Evolutionary conservation across 2,888 invertebrate species (phyloP).

Genomic region (Trypoxylon attenuatum): DNA sequence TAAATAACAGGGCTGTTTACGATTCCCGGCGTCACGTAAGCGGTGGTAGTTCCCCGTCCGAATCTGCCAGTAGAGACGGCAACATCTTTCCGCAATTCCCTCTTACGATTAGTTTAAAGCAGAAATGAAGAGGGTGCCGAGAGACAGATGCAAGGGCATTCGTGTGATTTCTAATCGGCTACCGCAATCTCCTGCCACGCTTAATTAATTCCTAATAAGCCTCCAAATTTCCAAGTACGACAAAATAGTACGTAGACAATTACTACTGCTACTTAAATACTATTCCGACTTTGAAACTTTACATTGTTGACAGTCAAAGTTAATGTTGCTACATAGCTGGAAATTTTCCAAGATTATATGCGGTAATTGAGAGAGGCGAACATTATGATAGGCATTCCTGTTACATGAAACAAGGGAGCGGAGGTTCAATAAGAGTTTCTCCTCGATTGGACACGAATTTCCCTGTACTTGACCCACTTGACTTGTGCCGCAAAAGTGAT

Average conservation of each 20-base stretch:
- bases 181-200: slow-evolving; percentile 51
- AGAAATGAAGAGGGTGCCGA: not conserved
- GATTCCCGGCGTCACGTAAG: slow-evolving; percentile 55
- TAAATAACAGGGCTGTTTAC: slow-evolving; percentile 70
- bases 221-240: slow-evolving; percentile 28
- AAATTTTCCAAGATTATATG: not conserved
- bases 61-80: slow-evolving; percentile 62
- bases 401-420: not conserved
- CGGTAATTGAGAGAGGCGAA: not conserved
- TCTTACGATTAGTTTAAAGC: slow-evolving; percentile 34
- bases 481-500: slow-evolving; percentile 63
- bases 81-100: slow-evolving; percentile 73
- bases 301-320: too few relatives aligned
- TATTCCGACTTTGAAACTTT: too few relatives aligned
- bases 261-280: too few relatives aligned
- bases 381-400: too few relatives aligned
- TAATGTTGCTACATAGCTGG: too few relatives aligned
- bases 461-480: slow-evolving; percentile 70
- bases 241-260: too few relatives aligned
- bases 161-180: slow-evolving; percentile 10
- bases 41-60: slow-evolving; percentile 24
- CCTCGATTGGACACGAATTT: slow-evolving; percentile 44
- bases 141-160: slow-evolving; percentile 11
- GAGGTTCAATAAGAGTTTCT: slow-evolving; percentile 1
- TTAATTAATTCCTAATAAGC: slow-evolving; percentile 70